phyloP scores from a whole-genome alignment of 2,888 invertebrate genomes.

The Spatulosminthurus flaviceps region DNA sequence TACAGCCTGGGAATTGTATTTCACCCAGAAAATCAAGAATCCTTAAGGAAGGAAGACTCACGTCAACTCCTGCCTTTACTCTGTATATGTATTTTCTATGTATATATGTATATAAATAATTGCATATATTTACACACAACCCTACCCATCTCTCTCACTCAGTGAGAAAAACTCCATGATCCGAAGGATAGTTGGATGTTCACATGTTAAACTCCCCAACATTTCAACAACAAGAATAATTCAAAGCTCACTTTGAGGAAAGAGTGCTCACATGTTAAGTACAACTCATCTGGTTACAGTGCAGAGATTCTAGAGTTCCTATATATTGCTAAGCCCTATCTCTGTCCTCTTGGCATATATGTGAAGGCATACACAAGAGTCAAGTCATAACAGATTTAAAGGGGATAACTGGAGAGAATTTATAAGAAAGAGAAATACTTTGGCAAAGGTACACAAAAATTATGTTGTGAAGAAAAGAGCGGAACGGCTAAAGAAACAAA shows the following conservation, averaged over 20 bases:
- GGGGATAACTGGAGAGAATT: slow-evolving; percentile 19
- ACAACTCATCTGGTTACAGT: neutral
- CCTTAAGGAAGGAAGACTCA: neutral
- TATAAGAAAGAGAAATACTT: slow-evolving; percentile 19
- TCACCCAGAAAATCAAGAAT: slow-evolving; percentile 45
- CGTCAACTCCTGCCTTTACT: too few relatives aligned
- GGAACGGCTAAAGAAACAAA: slow-evolving; percentile 39
- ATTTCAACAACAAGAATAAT: neutral
- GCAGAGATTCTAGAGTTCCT: neutral
- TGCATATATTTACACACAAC: too few relatives aligned
- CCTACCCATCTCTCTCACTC: slow-evolving; percentile 3
- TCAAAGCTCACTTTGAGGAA: neutral
- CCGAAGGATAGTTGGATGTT: neutral
- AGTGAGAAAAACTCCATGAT: neutral
- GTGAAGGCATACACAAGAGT: neutral
- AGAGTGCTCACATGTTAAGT: neutral
- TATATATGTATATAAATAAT: too few relatives aligned
- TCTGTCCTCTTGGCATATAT: neutral
- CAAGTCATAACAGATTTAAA: slow-evolving; percentile 12
- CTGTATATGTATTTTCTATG: too few relatives aligned
- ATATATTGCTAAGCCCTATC: neutral
- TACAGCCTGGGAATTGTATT: slow-evolving; percentile 52
- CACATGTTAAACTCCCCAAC: neutral
- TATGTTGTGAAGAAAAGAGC: slow-evolving; percentile 27
- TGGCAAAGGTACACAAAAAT: slow-evolving; percentile 21